These are phyloP conservation scores for Noctua janthe DNA, from an alignment of 2,888 invertebrate species.

Conservation along the genomic window DNA sequence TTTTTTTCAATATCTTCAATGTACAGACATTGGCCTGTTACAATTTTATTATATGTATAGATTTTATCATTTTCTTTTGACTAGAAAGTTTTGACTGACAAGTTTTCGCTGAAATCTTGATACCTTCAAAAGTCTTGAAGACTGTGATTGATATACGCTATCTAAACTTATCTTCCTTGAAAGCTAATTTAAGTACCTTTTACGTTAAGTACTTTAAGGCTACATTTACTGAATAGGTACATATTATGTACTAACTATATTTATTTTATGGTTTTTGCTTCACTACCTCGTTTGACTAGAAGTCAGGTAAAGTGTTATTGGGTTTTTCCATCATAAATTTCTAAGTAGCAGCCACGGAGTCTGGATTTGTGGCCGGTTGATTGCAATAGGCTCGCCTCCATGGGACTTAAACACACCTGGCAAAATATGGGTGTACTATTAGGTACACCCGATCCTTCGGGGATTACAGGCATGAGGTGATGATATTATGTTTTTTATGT, in stretches of 20 bases:
- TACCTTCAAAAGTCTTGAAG: slow-evolving; percentile 8
- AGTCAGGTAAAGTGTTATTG: no score
- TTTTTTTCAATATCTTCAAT: no score
- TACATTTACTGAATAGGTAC: background rate
- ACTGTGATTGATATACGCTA: slow-evolving; percentile 16
- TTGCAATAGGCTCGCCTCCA: background rate
- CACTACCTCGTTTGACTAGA: no score
- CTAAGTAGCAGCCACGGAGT: background rate
- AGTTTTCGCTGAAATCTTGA: slow-evolving; percentile 8
- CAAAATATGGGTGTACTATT: no score
- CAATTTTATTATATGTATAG: no score
- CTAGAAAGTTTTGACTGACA: slow-evolving; percentile 19
- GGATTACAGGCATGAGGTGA: no score
- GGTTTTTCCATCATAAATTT: background rate
- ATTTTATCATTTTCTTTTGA: slow-evolving; percentile 28
- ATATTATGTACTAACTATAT: background rate
- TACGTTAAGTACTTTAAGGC: background rate
- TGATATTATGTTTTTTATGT: no score
- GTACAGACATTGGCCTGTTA: no score
- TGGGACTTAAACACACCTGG: background rate
- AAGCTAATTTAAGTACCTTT: slow-evolving; percentile 1
- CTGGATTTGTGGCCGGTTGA: background rate
- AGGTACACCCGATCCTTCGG: no score
- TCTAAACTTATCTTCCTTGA: slow-evolving; percentile 13
- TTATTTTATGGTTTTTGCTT: background rate